phyloP scores from a whole-genome alignment of 2,888 invertebrate genomes.

The Ormyrus rosae region DNA sequence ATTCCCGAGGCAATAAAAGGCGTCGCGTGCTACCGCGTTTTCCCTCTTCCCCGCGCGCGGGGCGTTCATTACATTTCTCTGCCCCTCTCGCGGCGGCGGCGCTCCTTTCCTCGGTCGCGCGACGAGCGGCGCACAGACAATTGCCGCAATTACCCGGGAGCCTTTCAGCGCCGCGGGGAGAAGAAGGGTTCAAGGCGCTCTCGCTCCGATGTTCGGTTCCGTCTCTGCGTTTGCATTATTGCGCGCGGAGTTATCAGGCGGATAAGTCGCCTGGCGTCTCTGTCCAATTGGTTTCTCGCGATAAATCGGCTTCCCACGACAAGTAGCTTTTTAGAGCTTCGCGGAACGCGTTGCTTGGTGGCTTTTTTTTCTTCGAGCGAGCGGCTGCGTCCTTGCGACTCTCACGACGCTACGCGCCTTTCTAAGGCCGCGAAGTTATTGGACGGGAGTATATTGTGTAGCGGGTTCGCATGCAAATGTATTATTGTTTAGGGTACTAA shows the following conservation, averaged over 20 bases:
- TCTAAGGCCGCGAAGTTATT: no score
- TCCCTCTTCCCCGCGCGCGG: background rate
- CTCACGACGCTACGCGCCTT: background rate
- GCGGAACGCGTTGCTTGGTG: background rate
- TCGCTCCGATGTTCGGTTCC: no score
- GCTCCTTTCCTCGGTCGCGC: background rate
- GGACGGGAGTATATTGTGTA: no score
- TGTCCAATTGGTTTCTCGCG: slow-evolving; percentile 40
- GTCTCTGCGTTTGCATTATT: background rate
- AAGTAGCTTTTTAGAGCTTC: slow-evolving; percentile 20
- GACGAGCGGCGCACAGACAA: slow-evolving; percentile 13
- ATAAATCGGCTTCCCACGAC: slow-evolving; percentile 46
- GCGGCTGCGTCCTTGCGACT: background rate
- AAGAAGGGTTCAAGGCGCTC: slow-evolving; percentile 13
- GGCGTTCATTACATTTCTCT: background rate
- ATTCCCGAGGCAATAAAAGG: slow-evolving; percentile 61
- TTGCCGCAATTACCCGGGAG: slow-evolving; percentile 38
- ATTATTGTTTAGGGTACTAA: no score
- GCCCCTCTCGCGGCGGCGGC: background rate
- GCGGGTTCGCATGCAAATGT: no score
- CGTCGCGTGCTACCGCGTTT: slow-evolving; percentile 8
- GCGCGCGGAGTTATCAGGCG: background rate
- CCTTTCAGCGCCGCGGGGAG: slow-evolving; percentile 12
- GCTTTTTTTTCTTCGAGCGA: background rate
- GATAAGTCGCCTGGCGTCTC: background rate